phyloP scores from a whole-genome alignment of 2,888 invertebrate genomes.

The Heliconius cydno region DNA sequence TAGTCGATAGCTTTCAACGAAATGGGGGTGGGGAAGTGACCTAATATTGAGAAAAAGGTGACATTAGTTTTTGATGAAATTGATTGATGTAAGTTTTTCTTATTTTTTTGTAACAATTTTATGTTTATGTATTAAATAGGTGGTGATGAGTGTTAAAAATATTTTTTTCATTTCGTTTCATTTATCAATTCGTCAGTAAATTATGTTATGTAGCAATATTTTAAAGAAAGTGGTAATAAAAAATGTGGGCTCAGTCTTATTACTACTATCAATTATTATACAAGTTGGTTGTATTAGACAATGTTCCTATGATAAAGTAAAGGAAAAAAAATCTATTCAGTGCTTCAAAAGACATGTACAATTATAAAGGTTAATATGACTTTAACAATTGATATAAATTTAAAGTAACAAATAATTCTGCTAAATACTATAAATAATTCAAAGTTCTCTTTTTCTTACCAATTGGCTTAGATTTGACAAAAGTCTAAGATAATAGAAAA shows the following conservation, averaged over 20 bases:
- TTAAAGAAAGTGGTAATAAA: background rate
- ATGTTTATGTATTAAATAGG: background rate
- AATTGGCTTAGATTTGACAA: background rate
- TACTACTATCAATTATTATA: background rate
- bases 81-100: background rate
- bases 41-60: background rate
- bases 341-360: background rate
- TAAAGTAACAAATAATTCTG: background rate
- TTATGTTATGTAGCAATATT: too few species aligned
- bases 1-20: constrained; percentile 70
- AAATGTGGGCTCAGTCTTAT: background rate
- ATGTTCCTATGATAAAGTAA: background rate
- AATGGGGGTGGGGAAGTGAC: background rate
- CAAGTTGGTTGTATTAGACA: background rate
- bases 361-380: background rate
- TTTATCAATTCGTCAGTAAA: background rate
- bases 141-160: background rate
- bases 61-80: background rate
- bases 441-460: background rate
- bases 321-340: background rate
- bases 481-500: background rate
- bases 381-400: background rate
- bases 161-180: too few species aligned
- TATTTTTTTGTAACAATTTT: background rate
- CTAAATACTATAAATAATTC: background rate